Evolutionary conservation across 2,888 invertebrate species (phyloP), one percentile per base, ranked within the genome.

Genomic region (Platerodrilus igneus): DNA sequence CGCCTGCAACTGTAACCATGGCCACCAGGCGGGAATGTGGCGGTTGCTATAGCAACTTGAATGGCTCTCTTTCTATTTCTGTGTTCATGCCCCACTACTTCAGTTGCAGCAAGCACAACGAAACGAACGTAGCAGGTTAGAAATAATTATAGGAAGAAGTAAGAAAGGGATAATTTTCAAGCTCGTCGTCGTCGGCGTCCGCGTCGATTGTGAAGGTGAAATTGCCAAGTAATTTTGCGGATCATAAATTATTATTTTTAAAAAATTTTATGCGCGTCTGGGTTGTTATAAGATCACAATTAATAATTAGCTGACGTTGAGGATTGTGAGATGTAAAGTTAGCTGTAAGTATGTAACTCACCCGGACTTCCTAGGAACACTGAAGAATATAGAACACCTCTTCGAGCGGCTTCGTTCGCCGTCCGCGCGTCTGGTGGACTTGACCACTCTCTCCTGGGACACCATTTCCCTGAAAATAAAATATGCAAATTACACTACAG

Each of bases 351-450:
- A 21, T 32, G 33, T 34, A 42, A 82, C 78, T 83, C 75, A 74
- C 84, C 85, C 68, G 89, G 89, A 77, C 89, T 89, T 72, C 89
- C 89, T 70, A 90, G 84, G 80, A 89, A 89, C 74, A 90, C 89
- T 70, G 88, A 89, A 74, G 89, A 89, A 75, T 89, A 90, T 56
- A 83, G 74, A 66, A 86, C 84, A 67, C 89, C 83, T 74, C 89
- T 81, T 73, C 89, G 83, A 66, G 82, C 80, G 55, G 80, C 82
- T 60, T 82, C 78, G 61, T 70, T 74, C 48, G 76, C 77, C 68
- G 79, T 81, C 71, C 81, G 74, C 59, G 87, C 85, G 70, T 89
- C 88, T 57, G 84, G 84, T 59, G 86, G 86, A 59, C 86, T 84
- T 57, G 84, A 87, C 89, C 89, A 89, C 71, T 89, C 89, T 71